These are phyloP conservation scores for Megatriorchis doriae DNA, from an alignment of 2,113 vertebrate genomes.

Conservation along the genomic window DNA sequence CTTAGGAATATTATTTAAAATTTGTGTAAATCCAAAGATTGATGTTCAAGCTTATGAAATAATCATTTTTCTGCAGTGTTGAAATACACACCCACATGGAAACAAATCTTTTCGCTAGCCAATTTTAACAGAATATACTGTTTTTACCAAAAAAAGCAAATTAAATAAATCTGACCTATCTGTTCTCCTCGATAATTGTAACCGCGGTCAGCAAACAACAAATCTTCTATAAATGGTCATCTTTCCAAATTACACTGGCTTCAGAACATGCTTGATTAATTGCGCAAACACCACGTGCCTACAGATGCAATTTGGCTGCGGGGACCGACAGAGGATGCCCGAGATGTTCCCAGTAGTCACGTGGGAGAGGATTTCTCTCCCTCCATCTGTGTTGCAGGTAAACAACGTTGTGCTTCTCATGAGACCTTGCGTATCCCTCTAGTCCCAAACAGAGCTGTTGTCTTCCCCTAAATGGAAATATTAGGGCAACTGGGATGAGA, in stretches of 20 bases:
- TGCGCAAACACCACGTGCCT: not conserved
- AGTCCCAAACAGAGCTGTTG: not conserved
- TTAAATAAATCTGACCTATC: conserved; percentile 32
- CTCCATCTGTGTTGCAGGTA: not conserved
- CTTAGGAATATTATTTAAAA: conserved; percentile 53
- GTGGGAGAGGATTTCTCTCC: not conserved
- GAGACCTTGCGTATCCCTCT: not conserved
- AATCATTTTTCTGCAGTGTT: not conserved
- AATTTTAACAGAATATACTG: not conserved
- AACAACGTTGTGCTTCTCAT: not conserved
- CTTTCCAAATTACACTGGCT: conserved; percentile 32
- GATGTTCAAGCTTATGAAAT: conserved; percentile 45
- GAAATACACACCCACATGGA: conserved; percentile 22
- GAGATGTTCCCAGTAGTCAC: not conserved
- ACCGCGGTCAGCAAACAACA: conserved; percentile 28
- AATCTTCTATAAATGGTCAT: conserved; percentile 60
- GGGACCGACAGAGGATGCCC: not conserved
- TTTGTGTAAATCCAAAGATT: conserved; percentile 48
- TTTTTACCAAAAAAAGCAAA: conserved; percentile 20
- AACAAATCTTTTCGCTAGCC: conserved; percentile 27
- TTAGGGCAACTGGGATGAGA: not conserved
- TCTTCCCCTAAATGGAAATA: conserved; percentile 18
- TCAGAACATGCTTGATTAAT: not conserved
- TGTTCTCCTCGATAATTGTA: not conserved
- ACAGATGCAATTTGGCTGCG: not conserved